Conservation (phyloP, 2,113 vertebrate genomes). For the Plecotus auritus region DNA sequence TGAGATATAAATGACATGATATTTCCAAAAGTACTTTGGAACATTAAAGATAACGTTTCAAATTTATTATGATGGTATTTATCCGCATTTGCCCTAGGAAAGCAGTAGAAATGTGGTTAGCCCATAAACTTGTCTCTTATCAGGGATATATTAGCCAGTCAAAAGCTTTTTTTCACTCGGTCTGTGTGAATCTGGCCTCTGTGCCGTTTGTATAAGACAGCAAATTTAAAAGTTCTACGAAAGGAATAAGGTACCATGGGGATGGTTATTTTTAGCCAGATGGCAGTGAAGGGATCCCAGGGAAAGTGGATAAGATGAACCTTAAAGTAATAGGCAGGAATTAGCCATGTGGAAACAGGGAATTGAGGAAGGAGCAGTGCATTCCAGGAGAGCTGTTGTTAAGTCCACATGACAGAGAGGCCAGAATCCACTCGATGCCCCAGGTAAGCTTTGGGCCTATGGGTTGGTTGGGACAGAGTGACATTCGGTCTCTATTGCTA, state of each 20-base stretch:
- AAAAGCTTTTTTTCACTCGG: neutral
- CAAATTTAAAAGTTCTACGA: conserved; percentile 31
- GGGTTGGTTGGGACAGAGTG: neutral
- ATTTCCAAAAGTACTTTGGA: neutral
- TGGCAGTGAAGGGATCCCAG: neutral
- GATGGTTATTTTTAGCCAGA: conserved; percentile 45
- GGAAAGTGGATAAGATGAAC: conserved; percentile 31
- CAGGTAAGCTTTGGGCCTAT: neutral
- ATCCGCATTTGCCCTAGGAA: neutral
- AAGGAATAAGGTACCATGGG: neutral
- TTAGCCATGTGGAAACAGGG: neutral
- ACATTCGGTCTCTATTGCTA: neutral
- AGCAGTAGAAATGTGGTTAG: neutral
- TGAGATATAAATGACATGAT: neutral
- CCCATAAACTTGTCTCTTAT: neutral
- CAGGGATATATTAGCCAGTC: neutral
- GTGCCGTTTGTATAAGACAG: neutral
- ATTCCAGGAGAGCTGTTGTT: neutral
- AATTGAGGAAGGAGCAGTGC: neutral
- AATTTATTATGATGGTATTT: neutral
- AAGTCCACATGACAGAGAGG: neutral
- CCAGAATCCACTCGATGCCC: neutral
- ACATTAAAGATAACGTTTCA: conserved; percentile 26
- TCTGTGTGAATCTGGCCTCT: neutral
- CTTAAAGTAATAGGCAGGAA: neutral